Conservation (phyloP, 2,888 invertebrate genomes). For the Linyphia triangularis region DNA sequence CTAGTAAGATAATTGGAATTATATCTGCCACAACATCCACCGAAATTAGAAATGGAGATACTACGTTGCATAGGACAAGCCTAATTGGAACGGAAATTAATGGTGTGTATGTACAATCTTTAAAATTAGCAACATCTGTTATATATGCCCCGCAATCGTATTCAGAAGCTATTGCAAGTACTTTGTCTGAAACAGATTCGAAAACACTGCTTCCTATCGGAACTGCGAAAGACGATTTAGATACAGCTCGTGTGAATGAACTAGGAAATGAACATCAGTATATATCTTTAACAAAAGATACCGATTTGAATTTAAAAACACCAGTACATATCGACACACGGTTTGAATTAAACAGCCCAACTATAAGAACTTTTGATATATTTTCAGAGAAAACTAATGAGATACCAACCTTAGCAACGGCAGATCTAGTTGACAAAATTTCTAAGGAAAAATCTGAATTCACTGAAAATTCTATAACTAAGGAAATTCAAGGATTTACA, state of each 20-base stretch:
- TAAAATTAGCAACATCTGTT: slow-evolving; percentile 49
- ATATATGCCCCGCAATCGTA: not conserved
- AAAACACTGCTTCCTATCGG: slow-evolving; percentile 1
- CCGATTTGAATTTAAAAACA: slow-evolving; percentile 47
- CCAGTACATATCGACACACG: not conserved
- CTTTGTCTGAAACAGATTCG: slow-evolving; percentile 3
- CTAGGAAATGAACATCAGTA: slow-evolving; percentile 56
- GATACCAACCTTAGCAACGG: not conserved
- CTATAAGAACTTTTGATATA: slow-evolving; percentile 16
- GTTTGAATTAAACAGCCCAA: slow-evolving; percentile 36
- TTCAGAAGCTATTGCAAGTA: slow-evolving; percentile 26
- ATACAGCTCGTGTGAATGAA: slow-evolving; percentile 65
- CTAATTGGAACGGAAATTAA: slow-evolving; percentile 74
- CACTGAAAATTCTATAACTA: not conserved
- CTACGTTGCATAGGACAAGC: slow-evolving; percentile 72
- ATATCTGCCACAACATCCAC: slow-evolving; percentile 74
- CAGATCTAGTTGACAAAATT: not conserved
- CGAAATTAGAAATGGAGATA: slow-evolving; percentile 66
- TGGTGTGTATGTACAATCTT: slow-evolving; percentile 68
- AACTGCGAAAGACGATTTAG: slow-evolving; percentile 61
- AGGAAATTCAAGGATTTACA: not conserved
- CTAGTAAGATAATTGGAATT: slow-evolving; percentile 38
- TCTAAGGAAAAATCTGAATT: not conserved
- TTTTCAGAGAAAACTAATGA: slow-evolving; percentile 8
- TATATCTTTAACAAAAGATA: slow-evolving; percentile 47